phyloP scores from a whole-genome alignment of 2,888 invertebrate genomes.

The Rhopalosiphum nymphaeae region DNA sequence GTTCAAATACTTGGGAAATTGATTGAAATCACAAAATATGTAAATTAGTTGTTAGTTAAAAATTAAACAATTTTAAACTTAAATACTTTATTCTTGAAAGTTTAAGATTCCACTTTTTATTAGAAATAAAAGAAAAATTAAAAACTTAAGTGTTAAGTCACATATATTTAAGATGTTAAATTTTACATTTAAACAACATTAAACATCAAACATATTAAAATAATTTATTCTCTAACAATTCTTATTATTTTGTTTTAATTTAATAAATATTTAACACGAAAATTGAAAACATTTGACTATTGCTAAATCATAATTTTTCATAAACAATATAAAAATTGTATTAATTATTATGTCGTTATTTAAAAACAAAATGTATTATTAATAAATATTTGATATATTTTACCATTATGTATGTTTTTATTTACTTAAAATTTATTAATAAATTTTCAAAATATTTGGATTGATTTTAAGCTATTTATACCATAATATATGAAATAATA shows the following conservation, averaged over 20 bases:
- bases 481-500: not conserved
- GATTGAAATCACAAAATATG: not conserved
- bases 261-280: not conserved
- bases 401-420: not conserved
- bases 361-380: not conserved
- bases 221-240: not conserved
- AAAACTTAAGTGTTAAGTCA: not conserved
- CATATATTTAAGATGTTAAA: not conserved
- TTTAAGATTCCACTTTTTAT: not conserved
- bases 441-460: not conserved
- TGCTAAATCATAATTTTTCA: not conserved
- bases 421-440: not conserved
- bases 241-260: not conserved
- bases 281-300: not conserved
- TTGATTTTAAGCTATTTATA: not conserved
- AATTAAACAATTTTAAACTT: not conserved
- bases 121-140: not conserved
- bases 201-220: not conserved
- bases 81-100: not conserved
- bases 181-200: not conserved
- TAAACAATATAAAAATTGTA: not conserved
- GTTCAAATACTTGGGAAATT: not conserved
- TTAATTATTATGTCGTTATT: not conserved
- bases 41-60: not conserved
- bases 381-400: not conserved